phyloP scores from a whole-genome alignment of 2,797 vertebrate species.

The Chloroceryle amazona region DNA sequence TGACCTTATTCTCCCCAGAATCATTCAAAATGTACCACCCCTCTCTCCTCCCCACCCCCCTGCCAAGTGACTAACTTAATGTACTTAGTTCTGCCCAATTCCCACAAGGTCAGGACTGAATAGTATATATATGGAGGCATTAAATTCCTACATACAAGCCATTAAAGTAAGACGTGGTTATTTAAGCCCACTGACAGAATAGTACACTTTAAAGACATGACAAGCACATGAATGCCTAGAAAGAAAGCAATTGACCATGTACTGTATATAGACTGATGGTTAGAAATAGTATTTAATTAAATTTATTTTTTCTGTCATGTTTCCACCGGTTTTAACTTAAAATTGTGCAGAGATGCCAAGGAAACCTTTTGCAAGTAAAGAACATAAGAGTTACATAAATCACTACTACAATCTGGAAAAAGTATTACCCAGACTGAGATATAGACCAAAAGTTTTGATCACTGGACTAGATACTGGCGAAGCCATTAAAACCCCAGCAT shows the following conservation, averaged over 20 bases:
- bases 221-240: background rate
- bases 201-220: background rate
- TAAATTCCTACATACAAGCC: background rate
- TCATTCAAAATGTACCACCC: constrained; percentile 38
- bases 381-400: background rate
- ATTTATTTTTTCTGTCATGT: background rate
- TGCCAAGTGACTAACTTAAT: background rate
- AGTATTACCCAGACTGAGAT: background rate
- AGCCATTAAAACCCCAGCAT: background rate
- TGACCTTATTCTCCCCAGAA: background rate
- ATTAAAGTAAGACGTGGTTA: background rate
- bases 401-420: background rate
- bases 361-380: background rate
- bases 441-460: background rate
- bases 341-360: background rate
- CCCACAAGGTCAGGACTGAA: background rate
- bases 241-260: background rate
- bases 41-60: background rate
- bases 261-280: background rate
- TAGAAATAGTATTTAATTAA: background rate
- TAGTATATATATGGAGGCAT: background rate
- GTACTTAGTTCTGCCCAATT: background rate
- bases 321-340: background rate
- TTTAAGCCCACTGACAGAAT: background rate
- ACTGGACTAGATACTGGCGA: background rate